Evolutionary conservation across 2,113 vertebrate genomes (phyloP), one percentile per base, ranked within the genome.

Genomic region (Machaerirhynchus nigripectus): DNA sequence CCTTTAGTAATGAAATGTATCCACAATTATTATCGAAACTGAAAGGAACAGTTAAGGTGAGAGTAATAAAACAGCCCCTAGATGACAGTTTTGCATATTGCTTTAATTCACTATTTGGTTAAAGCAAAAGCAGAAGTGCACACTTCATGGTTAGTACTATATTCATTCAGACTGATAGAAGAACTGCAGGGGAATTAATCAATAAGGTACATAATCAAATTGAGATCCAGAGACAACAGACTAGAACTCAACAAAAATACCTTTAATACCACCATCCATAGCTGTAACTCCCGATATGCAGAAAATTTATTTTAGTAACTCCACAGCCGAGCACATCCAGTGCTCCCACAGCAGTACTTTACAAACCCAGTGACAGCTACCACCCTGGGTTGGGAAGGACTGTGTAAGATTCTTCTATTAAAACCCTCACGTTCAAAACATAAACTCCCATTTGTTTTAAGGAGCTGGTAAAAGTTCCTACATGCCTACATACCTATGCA

Each of bases 401-500:
- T 28, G 17, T 9, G 4, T 27, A 73, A 56, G 33, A 71, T 39
- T 50, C 19, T 82, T 73, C 4, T 78, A 55, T 33, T 67, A 73
- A 77, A 85, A 7, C 1, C 2, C 4, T 18, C 6, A 21, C 26
- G 56, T 37, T 55, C 31, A 84, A 65, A 80, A 56, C 4, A 39
- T 26, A 46, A 87, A 59, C 1, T 3, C 2, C 11, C 7, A 37
- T 9, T 8, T 44, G 7, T 44, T 74, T 35, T 42, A 67, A 61
- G 27, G 47, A 79, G 46, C 11, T n/a, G 52, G 22, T 1, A 26
- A 23, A 84, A 67, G 39, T 40, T 87, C 7, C 60, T 60, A 28
- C 15, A 56, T 22, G 18, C 27, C 55, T 8, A 19, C 0, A 0
- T 7, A 47, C 3, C 13, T 31, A 14, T 10, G 2, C 0, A 4